phyloP scores from a whole-genome alignment of 2,888 invertebrate genomes.

The Melitaea athalia region DNA sequence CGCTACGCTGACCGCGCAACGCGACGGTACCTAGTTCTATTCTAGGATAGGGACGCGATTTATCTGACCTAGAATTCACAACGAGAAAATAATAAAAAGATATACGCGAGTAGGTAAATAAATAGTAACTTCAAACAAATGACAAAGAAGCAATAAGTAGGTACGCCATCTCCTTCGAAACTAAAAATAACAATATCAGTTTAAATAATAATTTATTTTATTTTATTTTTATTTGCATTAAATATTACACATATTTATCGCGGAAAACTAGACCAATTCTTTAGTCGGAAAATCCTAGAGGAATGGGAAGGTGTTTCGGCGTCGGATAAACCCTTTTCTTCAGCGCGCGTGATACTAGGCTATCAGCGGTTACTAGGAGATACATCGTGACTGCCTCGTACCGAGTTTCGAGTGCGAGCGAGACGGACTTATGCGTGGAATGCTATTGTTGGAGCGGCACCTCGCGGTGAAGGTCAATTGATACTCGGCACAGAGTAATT shows the following conservation, averaged over 20 bases:
- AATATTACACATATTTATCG: slow-evolving; percentile 44
- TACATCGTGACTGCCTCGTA: slow-evolving; percentile 51
- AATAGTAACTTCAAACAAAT: slow-evolving; percentile 21
- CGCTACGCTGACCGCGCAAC: slow-evolving; percentile 61
- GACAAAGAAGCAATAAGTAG: slow-evolving; percentile 11
- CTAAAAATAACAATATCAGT: neutral
- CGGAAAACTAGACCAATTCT: slow-evolving; percentile 60
- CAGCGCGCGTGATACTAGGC: slow-evolving; percentile 82
- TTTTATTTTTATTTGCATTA: too few species aligned
- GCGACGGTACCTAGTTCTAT: slow-evolving; percentile 51
- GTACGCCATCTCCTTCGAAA: slow-evolving; percentile 2
- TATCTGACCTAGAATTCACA: slow-evolving; percentile 69
- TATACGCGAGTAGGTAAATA: slow-evolving; percentile 2
- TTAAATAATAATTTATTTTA: slow-evolving; percentile 20
- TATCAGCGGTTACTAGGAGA: slow-evolving; percentile 65
- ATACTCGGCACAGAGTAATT: slow-evolving; percentile 64
- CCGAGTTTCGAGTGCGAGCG: slow-evolving; percentile 58
- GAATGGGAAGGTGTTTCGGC: slow-evolving; percentile 69
- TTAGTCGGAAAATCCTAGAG: slow-evolving; percentile 75
- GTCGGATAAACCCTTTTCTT: slow-evolving; percentile 83
- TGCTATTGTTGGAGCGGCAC: slow-evolving; percentile 65
- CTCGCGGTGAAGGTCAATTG: slow-evolving; percentile 77
- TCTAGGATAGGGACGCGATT: slow-evolving; percentile 60
- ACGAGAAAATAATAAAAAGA: slow-evolving; percentile 49
- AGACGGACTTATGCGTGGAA: slow-evolving; percentile 66